Evolutionary conservation across 92 coral and sea anemone genomes (phyloP).

Genomic region (Palythoa grandiflora): DNA sequence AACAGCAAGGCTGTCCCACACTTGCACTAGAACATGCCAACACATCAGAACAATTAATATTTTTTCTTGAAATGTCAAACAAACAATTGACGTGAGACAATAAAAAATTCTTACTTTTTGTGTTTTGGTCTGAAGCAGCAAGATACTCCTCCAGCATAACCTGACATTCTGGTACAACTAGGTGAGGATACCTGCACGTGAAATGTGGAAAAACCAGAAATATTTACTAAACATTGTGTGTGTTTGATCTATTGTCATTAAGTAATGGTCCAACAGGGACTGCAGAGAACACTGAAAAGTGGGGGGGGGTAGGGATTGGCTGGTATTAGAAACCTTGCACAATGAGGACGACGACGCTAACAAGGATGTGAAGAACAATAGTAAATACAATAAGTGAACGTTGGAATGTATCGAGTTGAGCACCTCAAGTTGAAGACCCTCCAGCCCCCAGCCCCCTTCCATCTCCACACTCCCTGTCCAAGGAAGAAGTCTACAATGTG

Average conservation of each 20-base stretch:
- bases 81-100: neutral
- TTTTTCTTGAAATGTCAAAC: neutral
- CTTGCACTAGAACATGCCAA: constrained; percentile 62
- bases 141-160: constrained; percentile 70
- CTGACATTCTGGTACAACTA: constrained; percentile 65
- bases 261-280: no score
- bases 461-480: no score
- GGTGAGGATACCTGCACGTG: constrained; percentile 75
- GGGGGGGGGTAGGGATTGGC: no score
- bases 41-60: neutral
- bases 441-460: no score
- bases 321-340: no score
- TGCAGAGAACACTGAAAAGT: no score
- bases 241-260: constrained; percentile 36
- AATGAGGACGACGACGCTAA: no score
- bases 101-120: constrained; percentile 70
- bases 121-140: constrained; percentile 77
- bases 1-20: constrained; percentile 74
- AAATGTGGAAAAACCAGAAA: neutral
- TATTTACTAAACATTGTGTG: constrained; percentile 43
- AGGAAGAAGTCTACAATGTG: no score
- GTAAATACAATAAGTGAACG: no score
- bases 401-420: no score
- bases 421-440: no score
- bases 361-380: no score